Conservation (phyloP, 2,888 invertebrate genomes). For the Palloptera scutellata region DNA sequence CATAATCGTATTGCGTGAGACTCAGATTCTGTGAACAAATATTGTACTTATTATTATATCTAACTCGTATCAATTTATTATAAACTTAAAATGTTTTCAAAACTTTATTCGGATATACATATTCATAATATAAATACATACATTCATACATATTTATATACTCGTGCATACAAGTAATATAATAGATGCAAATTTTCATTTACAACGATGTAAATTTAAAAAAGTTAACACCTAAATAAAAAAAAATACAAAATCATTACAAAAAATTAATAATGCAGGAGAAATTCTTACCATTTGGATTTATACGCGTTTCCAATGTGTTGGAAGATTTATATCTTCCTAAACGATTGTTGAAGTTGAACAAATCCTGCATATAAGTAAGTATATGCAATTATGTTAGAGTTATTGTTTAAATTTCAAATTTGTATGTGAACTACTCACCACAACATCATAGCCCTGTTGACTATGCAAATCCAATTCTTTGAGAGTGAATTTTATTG, state of each 20-base stretch:
- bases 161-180: neutral
- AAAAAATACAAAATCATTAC: too few relatives aligned
- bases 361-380: conserved; percentile 36
- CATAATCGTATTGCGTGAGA: too few relatives aligned
- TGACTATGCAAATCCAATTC: conserved; percentile 58
- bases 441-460: conserved; percentile 56
- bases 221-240: conserved; percentile 51
- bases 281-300: conserved; percentile 49
- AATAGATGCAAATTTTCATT: neutral
- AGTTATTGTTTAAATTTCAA: neutral
- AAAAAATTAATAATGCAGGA: too few relatives aligned
- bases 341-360: conserved; percentile 26
- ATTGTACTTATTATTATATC: too few relatives aligned
- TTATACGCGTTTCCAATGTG: conserved; percentile 49
- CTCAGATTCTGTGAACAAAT: too few relatives aligned
- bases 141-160: neutral
- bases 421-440: conserved; percentile 35
- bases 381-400: neutral
- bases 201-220: conserved; percentile 49
- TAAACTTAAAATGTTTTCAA: neutral
- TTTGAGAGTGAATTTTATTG: conserved; percentile 50
- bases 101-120: neutral
- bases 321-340: conserved; percentile 31
- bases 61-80: neutral
- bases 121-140: neutral